Evolutionary conservation across 2,113 vertebrate species (phyloP), one percentile per base, ranked within the genome.

Genomic region (Rhadina sibilatrix): DNA sequence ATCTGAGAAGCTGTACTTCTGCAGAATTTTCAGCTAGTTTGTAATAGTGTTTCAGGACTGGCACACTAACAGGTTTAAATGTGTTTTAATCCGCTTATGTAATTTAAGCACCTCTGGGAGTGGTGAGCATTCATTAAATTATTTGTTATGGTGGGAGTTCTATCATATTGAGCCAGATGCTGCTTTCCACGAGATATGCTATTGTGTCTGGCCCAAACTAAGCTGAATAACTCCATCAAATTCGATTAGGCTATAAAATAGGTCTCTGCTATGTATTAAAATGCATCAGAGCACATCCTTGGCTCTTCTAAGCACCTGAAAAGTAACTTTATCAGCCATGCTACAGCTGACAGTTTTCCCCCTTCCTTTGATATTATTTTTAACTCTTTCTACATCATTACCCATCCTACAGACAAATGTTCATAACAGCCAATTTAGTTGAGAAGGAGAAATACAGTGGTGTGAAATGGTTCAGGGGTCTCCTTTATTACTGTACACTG

Each of bases 31-130:
- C 49, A 81, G 40, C 38, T 20, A n/a, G 42, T 87, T 93, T 63
- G 28, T 72, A 49, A 57, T 20, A 82, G 47, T 31, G 14, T 92
- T 94, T 92, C 78, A 78, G 52, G 78, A 78, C 47, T 77, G 47
- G 44, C 66, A 89, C 60, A 24, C 50, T 92, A 86, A 70, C 88
- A 90, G 68, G 49, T 90, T 96, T 93, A 94, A 95, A 96, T 78
- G 28, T 90, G 76, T 83, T 94, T 95, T 93, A 89, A 90, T 96
- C 89, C 0, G 18, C 57, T 87, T 94, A 80, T 54, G 49, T 76
- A 93, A 95, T 88, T 91, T 90, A 95, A 94, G 68, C 44, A 52
- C 49, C 53, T 90, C 63, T 96, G 92, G 87, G 82, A 90, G 75
- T 56, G 35, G 72, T 60, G 31, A 40, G 46, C 49, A 86, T 89